Percentiles rank a stretch among this genome's conserved stretches.
These are phyloP conservation scores for Pandion haliaetus DNA, from an alignment of 2,113 vertebrate species.

Conservation along the genomic window DNA sequence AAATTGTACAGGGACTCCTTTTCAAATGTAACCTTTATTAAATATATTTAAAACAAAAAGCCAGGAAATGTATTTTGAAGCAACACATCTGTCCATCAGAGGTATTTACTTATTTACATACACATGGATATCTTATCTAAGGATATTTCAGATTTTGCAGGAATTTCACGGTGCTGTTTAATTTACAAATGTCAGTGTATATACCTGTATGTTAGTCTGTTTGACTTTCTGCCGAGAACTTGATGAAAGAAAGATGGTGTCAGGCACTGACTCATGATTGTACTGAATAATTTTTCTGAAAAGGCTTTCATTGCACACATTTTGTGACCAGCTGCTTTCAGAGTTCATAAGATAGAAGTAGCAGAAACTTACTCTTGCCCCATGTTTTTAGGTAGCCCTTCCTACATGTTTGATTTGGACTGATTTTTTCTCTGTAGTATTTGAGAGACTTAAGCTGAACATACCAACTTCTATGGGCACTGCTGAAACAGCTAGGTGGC, in stretches of 20 bases:
- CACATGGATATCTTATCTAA: neutral
- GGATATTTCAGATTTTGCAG: slow-evolving; percentile 13
- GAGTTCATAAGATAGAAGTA: neutral
- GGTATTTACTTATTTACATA: neutral
- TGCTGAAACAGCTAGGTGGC: slow-evolving; percentile 59
- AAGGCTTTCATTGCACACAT: neutral
- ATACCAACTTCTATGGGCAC: neutral
- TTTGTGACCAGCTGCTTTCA: neutral
- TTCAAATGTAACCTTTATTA: neutral
- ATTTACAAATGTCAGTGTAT: neutral
- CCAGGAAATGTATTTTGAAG: neutral
- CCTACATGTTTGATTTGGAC: neutral
- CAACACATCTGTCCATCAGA: neutral
- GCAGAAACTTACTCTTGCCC: neutral
- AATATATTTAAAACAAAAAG: neutral
- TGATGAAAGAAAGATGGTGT: slow-evolving; percentile 36
- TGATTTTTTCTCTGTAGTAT: neutral
- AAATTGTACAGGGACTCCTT: neutral
- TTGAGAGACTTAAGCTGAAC: neutral
- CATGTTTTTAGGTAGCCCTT: neutral
- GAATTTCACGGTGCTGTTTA: neutral
- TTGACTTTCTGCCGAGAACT: slow-evolving; percentile 47
- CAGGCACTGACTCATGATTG: neutral
- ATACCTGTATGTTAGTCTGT: neutral
- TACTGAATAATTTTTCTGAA: slow-evolving; percentile 17